Conservation (phyloP, 2,113 vertebrate genomes). For the Cephalopterus ornatus region DNA sequence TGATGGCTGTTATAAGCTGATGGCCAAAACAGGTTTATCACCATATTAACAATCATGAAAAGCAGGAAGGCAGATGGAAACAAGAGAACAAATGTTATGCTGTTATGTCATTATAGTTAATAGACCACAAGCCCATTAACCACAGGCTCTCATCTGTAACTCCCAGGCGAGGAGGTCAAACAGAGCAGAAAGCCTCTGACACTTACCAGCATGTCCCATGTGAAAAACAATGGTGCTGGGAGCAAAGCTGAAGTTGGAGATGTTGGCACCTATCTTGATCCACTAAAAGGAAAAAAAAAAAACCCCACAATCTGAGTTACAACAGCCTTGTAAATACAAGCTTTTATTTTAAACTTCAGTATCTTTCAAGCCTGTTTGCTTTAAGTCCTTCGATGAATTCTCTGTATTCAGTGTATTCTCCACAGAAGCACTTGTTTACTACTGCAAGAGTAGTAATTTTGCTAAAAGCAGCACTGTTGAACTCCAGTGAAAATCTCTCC, state of each 20-base stretch:
- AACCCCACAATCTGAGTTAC: not conserved
- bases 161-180: constrained; percentile 69
- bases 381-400: not conserved
- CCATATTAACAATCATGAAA: constrained; percentile 67
- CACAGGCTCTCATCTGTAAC: constrained; percentile 37
- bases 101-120: constrained; percentile 82
- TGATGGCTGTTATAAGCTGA: constrained; percentile 65
- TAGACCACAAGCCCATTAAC: constrained; percentile 68
- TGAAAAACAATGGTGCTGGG: constrained; percentile 96
- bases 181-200: constrained; percentile 52
- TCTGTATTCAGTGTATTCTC: not conserved
- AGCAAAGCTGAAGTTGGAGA: constrained; percentile 95
- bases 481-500: not conserved
- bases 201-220: constrained; percentile 92
- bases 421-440: not conserved
- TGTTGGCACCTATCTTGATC: constrained; percentile 96
- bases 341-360: not conserved
- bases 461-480: not conserved
- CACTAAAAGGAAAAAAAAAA: constrained; percentile 77
- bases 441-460: not conserved
- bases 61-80: constrained; percentile 69
- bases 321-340: not conserved
- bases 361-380: not conserved
- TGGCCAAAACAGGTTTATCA: constrained; percentile 70
- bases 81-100: constrained; percentile 67